Base-by-base conservation (phyloP, 2,888 invertebrate species). In the Oscheius sp. region DNA sequence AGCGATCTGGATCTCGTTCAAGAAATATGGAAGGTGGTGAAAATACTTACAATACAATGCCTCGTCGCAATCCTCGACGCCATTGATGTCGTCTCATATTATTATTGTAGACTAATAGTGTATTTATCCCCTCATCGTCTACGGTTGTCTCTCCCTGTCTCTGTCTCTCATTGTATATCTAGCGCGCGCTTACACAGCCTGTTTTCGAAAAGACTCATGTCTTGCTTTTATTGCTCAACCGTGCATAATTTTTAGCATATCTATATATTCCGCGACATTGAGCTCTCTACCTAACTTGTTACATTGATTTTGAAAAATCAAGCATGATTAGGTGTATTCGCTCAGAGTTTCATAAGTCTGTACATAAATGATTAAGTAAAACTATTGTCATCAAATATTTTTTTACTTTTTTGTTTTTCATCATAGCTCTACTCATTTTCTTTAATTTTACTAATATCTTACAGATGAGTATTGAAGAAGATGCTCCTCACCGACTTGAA, bases 401-500 rank as follows among this genome's bases (percentile, higher is more conserved):
- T 56, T n/a, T 33, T 33, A 28, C 38, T 56, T 36, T 20, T 33
- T 12, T 17, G 14, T 36, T 20, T 14, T 12, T 36, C 38, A 6
- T 33, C 38, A 14, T 36, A n/a, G 14, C 38, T 36, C 4, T 2
- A 36, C 26, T 28, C 38, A 44, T 24, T 20, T 59, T n/a, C 14
- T 20, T 59, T 44, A 14, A 17, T 14, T 57, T 38, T 5, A 4
- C 26, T 41, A 1, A 26, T 44, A 47, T 5, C 12, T 47, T 12
- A 44, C 17, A 41, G 44, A 59, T 59, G 54, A 36, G 12, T 6
- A 41, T 62, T 28, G 30, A 66, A 12, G 68, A 67, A 20, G 78
- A 79, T 41, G 79, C 71, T 57, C 71, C 73, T 0, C 17, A 45
- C 61, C 80, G 87, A 12, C 64, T 78, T 9, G 78, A 78, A 57